Evolutionary conservation across 1,140 invertebrate species (phyloP).

Genomic region (Drosophila sechellia): DNA sequence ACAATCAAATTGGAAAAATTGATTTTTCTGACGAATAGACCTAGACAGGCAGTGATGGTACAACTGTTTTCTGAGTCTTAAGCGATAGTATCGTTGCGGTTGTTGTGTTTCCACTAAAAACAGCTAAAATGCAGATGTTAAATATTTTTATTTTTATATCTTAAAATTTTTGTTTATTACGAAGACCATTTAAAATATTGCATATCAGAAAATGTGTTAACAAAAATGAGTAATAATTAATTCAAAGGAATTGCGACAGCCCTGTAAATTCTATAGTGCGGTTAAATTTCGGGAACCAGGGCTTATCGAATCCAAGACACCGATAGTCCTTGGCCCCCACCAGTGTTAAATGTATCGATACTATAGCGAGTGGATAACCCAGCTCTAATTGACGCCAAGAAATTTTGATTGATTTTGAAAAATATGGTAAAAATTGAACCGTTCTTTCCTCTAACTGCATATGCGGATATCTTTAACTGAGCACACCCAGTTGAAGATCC

Average conservation of each 20-base stretch:
- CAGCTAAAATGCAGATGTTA: neutral
- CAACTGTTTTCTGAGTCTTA: neutral
- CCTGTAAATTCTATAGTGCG: neutral
- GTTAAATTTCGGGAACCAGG: neutral
- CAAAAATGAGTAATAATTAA: neutral
- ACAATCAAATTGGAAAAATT: constrained; percentile 36
- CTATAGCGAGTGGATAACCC: neutral
- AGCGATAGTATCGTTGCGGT: neutral
- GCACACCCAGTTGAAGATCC: neutral
- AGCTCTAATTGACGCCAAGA: constrained; percentile 39
- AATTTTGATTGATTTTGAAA: constrained; percentile 45
- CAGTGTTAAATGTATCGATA: neutral
- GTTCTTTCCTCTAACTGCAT: neutral
- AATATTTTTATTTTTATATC: too few species aligned
- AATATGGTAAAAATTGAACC: constrained; percentile 42
- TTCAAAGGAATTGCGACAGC: neutral
- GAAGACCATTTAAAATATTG: too few species aligned
- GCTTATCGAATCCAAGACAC: neutral
- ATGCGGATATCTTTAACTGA: neutral
- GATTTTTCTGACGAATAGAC: constrained; percentile 33
- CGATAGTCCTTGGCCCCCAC: neutral
- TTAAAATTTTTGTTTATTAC: too few species aligned
- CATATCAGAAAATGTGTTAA: too few species aligned
- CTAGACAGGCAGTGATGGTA: constrained; percentile 1
- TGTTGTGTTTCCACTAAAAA: neutral